Percentiles rank a stretch among this genome's conserved stretches.
Evolutionary conservation across 64 coral and sea anemone genomes (phyloP).

Genomic region (Anthopleura sola): DNA sequence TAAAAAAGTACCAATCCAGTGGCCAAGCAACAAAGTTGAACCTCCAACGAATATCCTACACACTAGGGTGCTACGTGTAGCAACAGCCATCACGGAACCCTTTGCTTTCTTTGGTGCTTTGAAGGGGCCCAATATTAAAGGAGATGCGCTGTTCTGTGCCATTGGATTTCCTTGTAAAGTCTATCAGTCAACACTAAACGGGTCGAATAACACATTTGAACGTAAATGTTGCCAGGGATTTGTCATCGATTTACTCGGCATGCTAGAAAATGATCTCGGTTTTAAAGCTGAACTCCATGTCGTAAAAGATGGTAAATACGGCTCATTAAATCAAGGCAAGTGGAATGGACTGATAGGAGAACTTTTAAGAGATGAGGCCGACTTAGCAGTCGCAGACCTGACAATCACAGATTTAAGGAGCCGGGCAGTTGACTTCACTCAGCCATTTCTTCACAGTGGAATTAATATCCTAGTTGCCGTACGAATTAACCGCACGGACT

Average conservation of each 20-base stretch:
- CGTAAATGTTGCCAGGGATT: conserved; percentile 23
- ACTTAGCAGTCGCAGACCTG: conserved; percentile 30
- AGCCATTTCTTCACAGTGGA: conserved; percentile 38
- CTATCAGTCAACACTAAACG: background rate
- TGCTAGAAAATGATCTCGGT: conserved; percentile 21
- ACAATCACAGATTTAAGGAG: conserved; percentile 36
- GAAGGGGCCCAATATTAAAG: background rate
- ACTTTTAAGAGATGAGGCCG: conserved; percentile 28
- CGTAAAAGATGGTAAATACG: conserved; percentile 37
- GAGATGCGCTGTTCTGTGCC: conserved; percentile 6
- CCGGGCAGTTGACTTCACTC: conserved; percentile 20
- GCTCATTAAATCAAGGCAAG: background rate
- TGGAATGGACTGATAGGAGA: conserved; percentile 49
- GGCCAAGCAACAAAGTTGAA: background rate
- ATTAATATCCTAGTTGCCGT: conserved; percentile 33
- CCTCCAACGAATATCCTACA: conserved; percentile 11
- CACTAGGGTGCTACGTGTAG: background rate
- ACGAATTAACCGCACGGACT: background rate
- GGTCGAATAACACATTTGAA: background rate
- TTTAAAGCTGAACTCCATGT: conserved; percentile 30
- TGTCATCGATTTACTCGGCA: conserved; percentile 18
- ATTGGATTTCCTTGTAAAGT: conserved; percentile 31
- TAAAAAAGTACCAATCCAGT: conserved; percentile 11
- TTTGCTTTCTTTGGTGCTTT: conserved; percentile 29
- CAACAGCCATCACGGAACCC: conserved; percentile 27